A percentile compares a stretch with the other conserved stretches of the same genome.
Conservation (phyloP, 2,113 vertebrate genomes). For the Nyctibius bracteatus region DNA sequence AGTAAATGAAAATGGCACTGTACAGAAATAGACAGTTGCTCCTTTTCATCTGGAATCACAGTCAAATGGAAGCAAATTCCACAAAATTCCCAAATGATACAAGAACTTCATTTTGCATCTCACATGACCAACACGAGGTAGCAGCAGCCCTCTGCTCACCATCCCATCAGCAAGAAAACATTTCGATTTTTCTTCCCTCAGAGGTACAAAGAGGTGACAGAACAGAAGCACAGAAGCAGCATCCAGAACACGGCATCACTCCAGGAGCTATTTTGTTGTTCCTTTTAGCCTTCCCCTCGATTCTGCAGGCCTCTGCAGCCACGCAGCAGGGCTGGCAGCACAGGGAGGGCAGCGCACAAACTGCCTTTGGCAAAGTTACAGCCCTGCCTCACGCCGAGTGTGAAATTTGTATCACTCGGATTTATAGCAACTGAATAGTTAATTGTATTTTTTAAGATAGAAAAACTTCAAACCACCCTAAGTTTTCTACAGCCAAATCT, state of each 20-base stretch:
- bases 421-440: background rate
- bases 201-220: background rate
- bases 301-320: background rate
- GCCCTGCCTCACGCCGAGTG: background rate
- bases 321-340: background rate
- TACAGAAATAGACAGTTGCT: conserved; percentile 24
- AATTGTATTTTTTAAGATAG: background rate
- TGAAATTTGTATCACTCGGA: fast-evolving
- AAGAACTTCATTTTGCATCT: background rate
- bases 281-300: background rate
- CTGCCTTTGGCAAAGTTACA: background rate
- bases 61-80: conserved; percentile 63
- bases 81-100: conserved; percentile 48
- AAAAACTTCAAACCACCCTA: background rate
- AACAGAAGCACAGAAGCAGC: background rate
- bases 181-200: background rate
- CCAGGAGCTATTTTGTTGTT: background rate
- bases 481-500: background rate
- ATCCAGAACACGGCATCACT: fast-evolving
- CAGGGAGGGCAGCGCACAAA: background rate
- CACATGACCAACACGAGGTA: background rate
- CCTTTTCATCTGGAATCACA: conserved; percentile 70
- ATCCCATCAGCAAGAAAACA: background rate
- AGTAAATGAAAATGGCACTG: background rate
- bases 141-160: background rate